Evolutionary conservation across 2,113 vertebrate species (phyloP).

Genomic region (Labeo rohita): DNA sequence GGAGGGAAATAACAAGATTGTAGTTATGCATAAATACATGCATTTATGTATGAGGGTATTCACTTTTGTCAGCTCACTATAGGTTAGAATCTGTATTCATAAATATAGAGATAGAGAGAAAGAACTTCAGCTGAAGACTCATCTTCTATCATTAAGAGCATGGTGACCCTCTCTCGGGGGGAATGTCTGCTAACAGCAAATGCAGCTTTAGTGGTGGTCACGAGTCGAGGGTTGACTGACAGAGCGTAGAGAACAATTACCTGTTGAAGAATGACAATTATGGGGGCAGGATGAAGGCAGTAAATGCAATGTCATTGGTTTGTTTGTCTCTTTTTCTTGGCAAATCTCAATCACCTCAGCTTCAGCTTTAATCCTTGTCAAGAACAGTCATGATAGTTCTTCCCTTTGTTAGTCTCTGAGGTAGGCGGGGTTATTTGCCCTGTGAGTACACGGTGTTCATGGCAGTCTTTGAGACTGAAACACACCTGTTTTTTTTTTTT

Average conservation of each 20-base stretch:
- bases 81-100: conserved; percentile 37
- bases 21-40: conserved; percentile 35
- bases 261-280: conserved; percentile 73
- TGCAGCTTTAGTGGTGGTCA: conserved; percentile 61
- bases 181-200: conserved; percentile 3
- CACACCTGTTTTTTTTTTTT: not conserved
- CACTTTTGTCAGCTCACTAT: not conserved
- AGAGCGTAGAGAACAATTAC: conserved; percentile 86
- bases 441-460: conserved; percentile 27
- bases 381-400: conserved; percentile 27
- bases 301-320: conserved; percentile 50
- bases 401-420: conserved; percentile 15
- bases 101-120: conserved; percentile 31
- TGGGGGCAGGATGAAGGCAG: conserved; percentile 63
- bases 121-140: conserved; percentile 46
- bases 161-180: conserved; percentile 33
- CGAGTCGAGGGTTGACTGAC: conserved; percentile 81
- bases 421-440: conserved; percentile 44
- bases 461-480: not conserved
- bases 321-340: conserved; percentile 37
- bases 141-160: conserved; percentile 70
- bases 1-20: conserved; percentile 35
- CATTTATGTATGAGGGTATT: conserved; percentile 16
- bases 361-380: conserved; percentile 45
- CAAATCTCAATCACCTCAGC: conserved; percentile 8